Base-by-base conservation (phyloP, 2,797 vertebrate species). In the Pipistrellus pipistrellus region DNA sequence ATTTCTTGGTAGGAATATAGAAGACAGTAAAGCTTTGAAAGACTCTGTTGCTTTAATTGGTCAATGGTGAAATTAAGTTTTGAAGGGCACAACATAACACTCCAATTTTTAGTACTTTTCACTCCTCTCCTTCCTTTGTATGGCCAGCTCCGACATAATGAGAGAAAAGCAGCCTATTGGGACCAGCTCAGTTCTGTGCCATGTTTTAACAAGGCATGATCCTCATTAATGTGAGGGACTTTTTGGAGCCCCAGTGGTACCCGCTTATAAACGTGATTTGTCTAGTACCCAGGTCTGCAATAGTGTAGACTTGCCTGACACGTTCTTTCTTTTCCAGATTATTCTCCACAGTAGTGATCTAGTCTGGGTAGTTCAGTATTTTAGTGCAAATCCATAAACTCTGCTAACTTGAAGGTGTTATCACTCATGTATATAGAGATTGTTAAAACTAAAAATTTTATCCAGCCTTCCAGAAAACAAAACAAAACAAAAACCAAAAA, bases 131-230 rank as follows among this genome's bases (percentile, higher is more conserved):
- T 72, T 71, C 84, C 66, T 94, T 80, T 92, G 38, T 53, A 30
- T n/a, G 64, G 85, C 18, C 73, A 86, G 44, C 66, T 46, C 57
- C 30, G 41, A 93, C 41, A 92, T n/a, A 93, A 83, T 48, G 84
- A 95, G 90, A 83, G 66, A 75, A 84, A 93, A 94, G 78, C 44
- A 77, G 48, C 8, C 78, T 17, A 0, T 35, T 18, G 78, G 73
- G 90, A 92, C 57, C 44, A 68, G 35, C 55, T 91, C 41, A 83
- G 10, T 85, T 91, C 88, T 2, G 0, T 55, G 85, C 85, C 23
- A 30, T 48, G 55, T 87, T 95, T 89, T 88, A 83, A 87, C 32
- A 38, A 93, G 46, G 35, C n/a, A 51, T 90, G 81, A 38, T 83
- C 41, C 84, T 93, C 82, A 82, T 89, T 71, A 75, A 78, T 57